Conservation (phyloP, 2,888 invertebrate genomes). For the Hydrotaea diabolus region DNA sequence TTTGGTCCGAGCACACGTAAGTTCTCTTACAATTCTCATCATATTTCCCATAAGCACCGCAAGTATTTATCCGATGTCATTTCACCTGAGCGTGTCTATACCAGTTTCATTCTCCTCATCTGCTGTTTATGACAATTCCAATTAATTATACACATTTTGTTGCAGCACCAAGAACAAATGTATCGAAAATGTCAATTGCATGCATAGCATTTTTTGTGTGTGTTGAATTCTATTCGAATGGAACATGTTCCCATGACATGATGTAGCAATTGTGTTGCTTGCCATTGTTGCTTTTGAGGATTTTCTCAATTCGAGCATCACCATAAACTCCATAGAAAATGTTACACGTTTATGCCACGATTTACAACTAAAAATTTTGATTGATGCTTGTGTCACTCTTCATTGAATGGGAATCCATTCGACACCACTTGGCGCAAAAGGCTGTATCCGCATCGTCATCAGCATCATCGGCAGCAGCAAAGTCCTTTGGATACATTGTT, state of each 20-base stretch:
- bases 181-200: background rate
- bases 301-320: background rate
- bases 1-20: too few species aligned
- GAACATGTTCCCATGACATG: slow-evolving; percentile 47
- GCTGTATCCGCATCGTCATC: background rate
- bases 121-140: background rate
- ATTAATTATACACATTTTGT: background rate
- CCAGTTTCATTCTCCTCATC: too few species aligned
- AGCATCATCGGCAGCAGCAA: background rate
- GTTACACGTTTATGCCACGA: slow-evolving; percentile 31
- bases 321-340: background rate
- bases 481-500: background rate
- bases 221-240: background rate
- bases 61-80: too few species aligned
- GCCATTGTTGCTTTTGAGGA: slow-evolving; percentile 20
- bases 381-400: slow-evolving; percentile 60
- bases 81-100: too few species aligned
- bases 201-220: background rate
- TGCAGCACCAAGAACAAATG: background rate
- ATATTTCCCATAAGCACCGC: too few species aligned
- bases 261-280: slow-evolving; percentile 53
- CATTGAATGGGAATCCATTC: background rate
- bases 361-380: slow-evolving; percentile 50
- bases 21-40: too few species aligned
- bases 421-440: background rate